Conservation (phyloP, 1,140 invertebrate species). For the Meloidogyne exigua region DNA sequence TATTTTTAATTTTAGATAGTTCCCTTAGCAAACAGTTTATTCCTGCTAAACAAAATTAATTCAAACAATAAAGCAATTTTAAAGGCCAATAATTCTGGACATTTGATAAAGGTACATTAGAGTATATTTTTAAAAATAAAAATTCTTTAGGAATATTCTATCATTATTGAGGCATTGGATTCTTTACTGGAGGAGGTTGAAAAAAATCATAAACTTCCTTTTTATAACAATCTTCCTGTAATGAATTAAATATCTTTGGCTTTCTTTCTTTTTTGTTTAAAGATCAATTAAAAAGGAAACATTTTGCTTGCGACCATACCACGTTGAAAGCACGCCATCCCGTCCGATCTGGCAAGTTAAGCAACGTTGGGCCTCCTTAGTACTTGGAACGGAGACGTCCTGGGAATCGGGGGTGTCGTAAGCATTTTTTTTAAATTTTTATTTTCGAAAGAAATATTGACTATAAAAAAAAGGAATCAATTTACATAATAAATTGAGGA, state of each 20-base stretch:
- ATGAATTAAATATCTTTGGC: neutral
- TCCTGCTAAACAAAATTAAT: neutral
- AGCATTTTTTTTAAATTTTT: no score
- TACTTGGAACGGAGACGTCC: no score
- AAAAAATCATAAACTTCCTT: neutral
- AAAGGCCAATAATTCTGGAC: neutral
- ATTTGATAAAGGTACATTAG: neutral
- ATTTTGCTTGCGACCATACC: no score
- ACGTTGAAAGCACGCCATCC: no score
- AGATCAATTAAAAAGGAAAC: no score
- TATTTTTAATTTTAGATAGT: neutral
- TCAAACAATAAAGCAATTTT: neutral
- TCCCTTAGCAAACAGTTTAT: neutral
- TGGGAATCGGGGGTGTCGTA: no score
- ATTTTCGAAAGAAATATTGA: no score
- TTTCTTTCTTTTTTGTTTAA: no score
- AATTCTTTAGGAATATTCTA: neutral
- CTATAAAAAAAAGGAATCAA: no score
- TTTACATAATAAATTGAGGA: neutral
- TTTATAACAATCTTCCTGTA: no score
- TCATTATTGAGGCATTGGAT: neutral
- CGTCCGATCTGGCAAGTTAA: no score
- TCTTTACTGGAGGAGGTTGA: neutral
- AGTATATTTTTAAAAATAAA: neutral
- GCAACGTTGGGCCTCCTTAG: no score